These are phyloP conservation scores for Sphaerophoria taeniata DNA, from an alignment of 2,888 invertebrate species.

Conservation along the genomic window DNA sequence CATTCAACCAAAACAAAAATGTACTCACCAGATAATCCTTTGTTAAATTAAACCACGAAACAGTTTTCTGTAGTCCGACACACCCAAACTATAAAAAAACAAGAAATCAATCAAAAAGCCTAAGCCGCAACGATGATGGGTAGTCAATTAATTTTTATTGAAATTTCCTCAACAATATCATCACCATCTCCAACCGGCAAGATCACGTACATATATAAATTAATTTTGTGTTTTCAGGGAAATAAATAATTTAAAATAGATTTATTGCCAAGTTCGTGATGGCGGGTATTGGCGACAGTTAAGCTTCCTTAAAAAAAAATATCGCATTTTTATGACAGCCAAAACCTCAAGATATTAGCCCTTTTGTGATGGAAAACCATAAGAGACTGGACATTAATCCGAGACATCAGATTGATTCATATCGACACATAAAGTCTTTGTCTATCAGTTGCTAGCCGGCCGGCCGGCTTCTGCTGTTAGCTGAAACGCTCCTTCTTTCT, in stretches of 20 bases:
- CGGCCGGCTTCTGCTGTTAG: background rate
- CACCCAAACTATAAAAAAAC: constrained; percentile 4
- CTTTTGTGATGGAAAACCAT: background rate
- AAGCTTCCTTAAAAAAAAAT: background rate
- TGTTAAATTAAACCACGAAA: background rate
- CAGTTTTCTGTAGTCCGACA: background rate
- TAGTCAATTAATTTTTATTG: constrained; percentile 54
- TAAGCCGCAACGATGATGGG: constrained; percentile 42
- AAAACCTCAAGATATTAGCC: background rate
- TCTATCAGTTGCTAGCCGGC: background rate
- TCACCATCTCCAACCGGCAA: constrained; percentile 38
- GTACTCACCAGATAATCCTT: constrained; percentile 18
- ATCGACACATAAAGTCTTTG: constrained; percentile 26
- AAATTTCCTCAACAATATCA: constrained; percentile 17
- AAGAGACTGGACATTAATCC: constrained; percentile 37
- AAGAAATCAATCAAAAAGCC: background rate
- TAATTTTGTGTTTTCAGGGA: constrained; percentile 17
- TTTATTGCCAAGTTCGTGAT: constrained; percentile 20
- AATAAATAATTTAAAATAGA: constrained; percentile 26
- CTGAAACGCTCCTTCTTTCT: background rate
- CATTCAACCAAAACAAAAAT: constrained; percentile 24
- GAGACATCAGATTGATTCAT: constrained; percentile 20
- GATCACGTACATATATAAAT: constrained; percentile 52
- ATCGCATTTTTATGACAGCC: background rate
- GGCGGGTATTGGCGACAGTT: background rate